A percentile compares a stretch with the other conserved stretches of the same genome.
These are phyloP conservation scores for Ophion ventricosus DNA, from an alignment of 2,888 invertebrate species.

Conservation along the genomic window DNA sequence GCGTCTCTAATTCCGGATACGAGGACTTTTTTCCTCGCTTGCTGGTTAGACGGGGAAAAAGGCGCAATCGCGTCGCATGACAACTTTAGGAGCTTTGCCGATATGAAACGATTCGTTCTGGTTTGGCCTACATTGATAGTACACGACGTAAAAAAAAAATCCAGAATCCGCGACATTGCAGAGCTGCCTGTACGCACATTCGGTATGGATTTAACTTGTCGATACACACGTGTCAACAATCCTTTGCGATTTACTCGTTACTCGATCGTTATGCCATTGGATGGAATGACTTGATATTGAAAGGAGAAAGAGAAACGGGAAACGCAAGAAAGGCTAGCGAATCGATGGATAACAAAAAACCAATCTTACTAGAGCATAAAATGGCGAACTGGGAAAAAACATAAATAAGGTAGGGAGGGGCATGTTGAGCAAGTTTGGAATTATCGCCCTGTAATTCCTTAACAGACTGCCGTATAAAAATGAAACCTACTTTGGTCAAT, in stretches of 20 bases:
- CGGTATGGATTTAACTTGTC: slow-evolving; percentile 18
- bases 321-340: neutral
- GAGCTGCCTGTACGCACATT: neutral
- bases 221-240: slow-evolving; percentile 4
- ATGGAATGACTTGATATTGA: neutral
- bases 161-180: neutral
- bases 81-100: slow-evolving; percentile 27
- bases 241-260: neutral
- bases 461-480: too few relatives aligned
- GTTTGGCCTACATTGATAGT: slow-evolving; percentile 57
- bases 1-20: slow-evolving; percentile 60
- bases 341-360: too few relatives aligned
- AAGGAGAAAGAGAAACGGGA: neutral
- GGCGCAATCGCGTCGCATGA: slow-evolving; percentile 12
- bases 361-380: too few relatives aligned
- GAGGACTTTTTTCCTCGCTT: slow-evolving; percentile 32
- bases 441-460: too few relatives aligned
- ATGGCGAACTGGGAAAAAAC: too few relatives aligned
- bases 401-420: too few relatives aligned
- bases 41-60: neutral
- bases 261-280: neutral
- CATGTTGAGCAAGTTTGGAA: too few relatives aligned
- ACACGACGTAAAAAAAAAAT: slow-evolving; percentile 34
- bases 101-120: slow-evolving; percentile 55
- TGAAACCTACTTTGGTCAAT: too few relatives aligned